Evolutionary conservation across 2,113 vertebrate species (phyloP).

Genomic region (Cyphomyrus discorhynchus): DNA sequence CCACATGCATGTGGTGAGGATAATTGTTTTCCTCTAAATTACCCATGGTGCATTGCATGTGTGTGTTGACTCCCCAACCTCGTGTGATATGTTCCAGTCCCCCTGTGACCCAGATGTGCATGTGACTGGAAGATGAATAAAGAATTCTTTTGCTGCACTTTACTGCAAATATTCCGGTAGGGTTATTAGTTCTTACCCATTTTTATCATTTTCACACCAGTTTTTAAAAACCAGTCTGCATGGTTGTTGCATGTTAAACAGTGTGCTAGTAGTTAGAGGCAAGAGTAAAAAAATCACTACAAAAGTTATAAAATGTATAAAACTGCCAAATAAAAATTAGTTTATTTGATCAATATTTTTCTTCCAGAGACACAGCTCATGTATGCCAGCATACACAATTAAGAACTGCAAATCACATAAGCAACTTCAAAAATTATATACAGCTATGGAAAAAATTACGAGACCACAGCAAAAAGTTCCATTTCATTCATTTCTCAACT

Average conservation of each 20-base stretch:
- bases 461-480: not conserved
- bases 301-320: not conserved
- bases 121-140: not conserved
- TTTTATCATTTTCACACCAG: not conserved
- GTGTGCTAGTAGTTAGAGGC: not conserved
- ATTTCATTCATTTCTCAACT: not conserved
- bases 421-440: not conserved
- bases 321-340: not conserved
- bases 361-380: not conserved
- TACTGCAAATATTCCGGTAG: not conserved
- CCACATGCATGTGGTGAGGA: not conserved
- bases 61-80: not conserved
- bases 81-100: not conserved
- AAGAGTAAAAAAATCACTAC: not conserved
- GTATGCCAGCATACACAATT: slow-evolving; percentile 18
- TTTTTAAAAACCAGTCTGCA: not conserved
- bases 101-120: not conserved
- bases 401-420: not conserved
- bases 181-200: not conserved
- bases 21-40: not conserved
- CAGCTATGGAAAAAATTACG: not conserved
- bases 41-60: not conserved
- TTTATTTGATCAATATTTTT: not conserved
- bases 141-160: not conserved
- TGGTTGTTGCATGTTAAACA: not conserved